These are phyloP conservation scores for Bedellia somnulentella DNA, from an alignment of 2,888 invertebrate species.

Conservation along the genomic window DNA sequence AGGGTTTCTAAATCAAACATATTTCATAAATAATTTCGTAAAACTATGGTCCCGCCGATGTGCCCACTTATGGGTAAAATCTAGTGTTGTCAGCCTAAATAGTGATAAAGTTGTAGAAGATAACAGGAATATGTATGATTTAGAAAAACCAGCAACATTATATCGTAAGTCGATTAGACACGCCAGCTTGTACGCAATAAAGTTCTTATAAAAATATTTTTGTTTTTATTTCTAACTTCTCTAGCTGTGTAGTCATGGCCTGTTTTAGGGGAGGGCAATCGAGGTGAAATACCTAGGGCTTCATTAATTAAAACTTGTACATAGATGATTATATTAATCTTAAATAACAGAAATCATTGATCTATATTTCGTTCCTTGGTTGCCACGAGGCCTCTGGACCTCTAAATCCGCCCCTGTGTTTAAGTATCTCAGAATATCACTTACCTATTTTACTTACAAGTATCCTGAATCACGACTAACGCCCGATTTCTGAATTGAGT, in stretches of 20 bases:
- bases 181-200: slow-evolving; percentile 7
- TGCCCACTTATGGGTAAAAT: too few species aligned
- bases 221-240: background rate
- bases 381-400: background rate
- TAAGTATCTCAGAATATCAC: too few species aligned
- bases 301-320: background rate
- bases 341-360: background rate
- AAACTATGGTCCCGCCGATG: too few species aligned
- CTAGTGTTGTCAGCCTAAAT: too few species aligned
- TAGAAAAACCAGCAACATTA: background rate
- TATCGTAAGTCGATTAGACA: slow-evolving; percentile 1
- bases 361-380: background rate
- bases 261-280: background rate
- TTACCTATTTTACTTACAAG: too few species aligned
- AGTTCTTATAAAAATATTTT: slow-evolving; percentile 2
- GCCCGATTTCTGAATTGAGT: too few species aligned
- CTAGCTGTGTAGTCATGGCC: background rate
- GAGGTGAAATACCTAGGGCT: background rate
- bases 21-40: background rate
- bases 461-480: too few species aligned
- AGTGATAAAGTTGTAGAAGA: background rate
- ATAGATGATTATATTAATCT: background rate
- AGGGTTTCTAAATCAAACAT: background rate
- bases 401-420: too few species aligned
- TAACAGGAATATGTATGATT: background rate